Percentiles rank a stretch among this genome's conserved stretches.
phyloP scores from a whole-genome alignment of 2,113 vertebrate species.

The Athene noctua region DNA sequence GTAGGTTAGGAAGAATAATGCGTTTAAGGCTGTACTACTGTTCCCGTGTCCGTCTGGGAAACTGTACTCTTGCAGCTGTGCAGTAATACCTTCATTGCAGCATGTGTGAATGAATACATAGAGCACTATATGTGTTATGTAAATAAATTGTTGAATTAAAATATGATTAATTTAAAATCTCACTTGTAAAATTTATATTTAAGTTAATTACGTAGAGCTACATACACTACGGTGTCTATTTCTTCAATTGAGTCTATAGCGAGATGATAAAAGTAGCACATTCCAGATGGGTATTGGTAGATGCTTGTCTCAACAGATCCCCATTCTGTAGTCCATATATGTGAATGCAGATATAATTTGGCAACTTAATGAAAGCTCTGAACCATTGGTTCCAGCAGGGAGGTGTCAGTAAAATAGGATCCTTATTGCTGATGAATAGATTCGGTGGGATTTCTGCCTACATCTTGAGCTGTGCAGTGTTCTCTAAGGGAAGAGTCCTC shows the following conservation, averaged over 20 bases:
- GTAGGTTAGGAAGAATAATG: conserved; percentile 73
- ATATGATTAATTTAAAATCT: neutral
- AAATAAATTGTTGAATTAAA: conserved; percentile 37
- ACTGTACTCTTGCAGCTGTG: neutral
- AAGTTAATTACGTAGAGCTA: neutral
- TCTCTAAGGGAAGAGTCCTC: neutral
- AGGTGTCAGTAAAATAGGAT: neutral
- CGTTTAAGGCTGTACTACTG: conserved; percentile 23
- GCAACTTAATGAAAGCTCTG: neutral
- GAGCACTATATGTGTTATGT: neutral
- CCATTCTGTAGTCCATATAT: neutral
- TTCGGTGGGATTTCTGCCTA: neutral
- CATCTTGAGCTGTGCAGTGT: neutral
- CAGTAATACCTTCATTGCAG: neutral
- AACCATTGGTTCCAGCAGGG: conserved; percentile 63
- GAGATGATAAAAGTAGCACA: neutral
- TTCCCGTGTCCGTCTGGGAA: neutral
- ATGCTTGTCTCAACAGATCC: conserved; percentile 63
- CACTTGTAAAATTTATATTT: neutral
- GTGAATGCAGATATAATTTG: neutral
- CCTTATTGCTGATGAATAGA: neutral
- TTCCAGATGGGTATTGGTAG: neutral
- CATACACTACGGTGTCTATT: neutral
- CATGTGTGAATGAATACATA: neutral
- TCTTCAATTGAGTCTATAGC: neutral